Conservation (phyloP, 2,113 vertebrate species). For the Menura novaehollandiae region DNA sequence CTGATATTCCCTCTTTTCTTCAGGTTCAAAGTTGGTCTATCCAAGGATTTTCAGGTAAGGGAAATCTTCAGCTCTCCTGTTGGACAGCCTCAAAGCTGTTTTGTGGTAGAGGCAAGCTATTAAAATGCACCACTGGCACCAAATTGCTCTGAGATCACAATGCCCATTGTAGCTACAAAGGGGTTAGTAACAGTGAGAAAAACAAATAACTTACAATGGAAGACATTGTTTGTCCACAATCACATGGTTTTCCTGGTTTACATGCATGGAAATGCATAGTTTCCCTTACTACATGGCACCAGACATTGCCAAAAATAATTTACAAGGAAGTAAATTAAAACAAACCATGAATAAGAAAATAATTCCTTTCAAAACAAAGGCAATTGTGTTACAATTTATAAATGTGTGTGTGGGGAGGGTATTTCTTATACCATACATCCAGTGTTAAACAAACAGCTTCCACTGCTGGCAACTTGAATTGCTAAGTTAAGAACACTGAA, state of each 20-base stretch:
- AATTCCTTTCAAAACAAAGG: slow-evolving; percentile 29
- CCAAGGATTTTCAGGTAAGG: background rate
- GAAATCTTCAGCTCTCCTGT: background rate
- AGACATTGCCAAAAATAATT: slow-evolving; percentile 15
- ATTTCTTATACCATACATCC: background rate
- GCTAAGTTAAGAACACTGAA: background rate
- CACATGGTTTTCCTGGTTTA: slow-evolving; percentile 12
- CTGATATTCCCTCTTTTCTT: background rate
- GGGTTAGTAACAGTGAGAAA: background rate
- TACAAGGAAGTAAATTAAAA: slow-evolving; percentile 24
- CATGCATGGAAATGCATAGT: background rate
- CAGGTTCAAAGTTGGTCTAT: background rate
- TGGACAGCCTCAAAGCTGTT: background rate
- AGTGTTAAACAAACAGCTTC: background rate
- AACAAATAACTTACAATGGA: slow-evolving; percentile 21
- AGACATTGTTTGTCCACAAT: slow-evolving; percentile 25
- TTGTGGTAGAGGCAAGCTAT: background rate
- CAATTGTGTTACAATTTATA: slow-evolving; percentile 9
- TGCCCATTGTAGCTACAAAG: background rate
- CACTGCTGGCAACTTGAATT: background rate
- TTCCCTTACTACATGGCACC: background rate
- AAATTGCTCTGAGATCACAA: background rate
- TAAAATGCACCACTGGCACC: background rate
- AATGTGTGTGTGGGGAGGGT: no score
- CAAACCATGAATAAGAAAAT: slow-evolving; percentile 1